Percentiles rank a stretch among this genome's conserved stretches.
Evolutionary conservation across 2,797 vertebrate genomes (phyloP).

Genomic region (Rallus crepitans): DNA sequence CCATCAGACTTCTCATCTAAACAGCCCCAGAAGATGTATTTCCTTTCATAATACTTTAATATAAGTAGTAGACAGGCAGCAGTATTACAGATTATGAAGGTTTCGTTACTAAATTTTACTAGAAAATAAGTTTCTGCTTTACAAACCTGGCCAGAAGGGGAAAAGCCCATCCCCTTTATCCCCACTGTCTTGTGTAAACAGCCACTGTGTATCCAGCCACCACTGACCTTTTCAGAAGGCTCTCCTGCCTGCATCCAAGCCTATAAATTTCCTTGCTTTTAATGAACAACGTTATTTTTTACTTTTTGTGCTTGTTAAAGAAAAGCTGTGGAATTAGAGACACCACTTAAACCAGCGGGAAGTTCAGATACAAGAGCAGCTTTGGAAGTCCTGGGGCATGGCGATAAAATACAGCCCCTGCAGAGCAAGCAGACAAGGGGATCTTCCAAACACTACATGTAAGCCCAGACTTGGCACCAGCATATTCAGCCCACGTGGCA

Average conservation of each 20-base stretch:
- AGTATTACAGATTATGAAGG: background rate
- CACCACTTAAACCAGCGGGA: background rate
- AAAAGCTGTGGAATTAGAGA: background rate
- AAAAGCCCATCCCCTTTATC: background rate
- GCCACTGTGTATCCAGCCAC: background rate
- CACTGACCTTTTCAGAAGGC: background rate
- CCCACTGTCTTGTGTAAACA: background rate
- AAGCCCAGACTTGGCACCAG: background rate
- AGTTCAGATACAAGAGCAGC: slow-evolving; percentile 2
- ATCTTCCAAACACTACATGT: background rate
- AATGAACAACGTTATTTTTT: background rate
- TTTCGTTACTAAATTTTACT: background rate
- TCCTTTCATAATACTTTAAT: slow-evolving; percentile 52
- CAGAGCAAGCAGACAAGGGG: background rate
- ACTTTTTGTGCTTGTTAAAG: background rate
- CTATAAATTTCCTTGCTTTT: background rate
- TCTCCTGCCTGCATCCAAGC: background rate
- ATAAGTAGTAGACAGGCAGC: slow-evolving; percentile 13
- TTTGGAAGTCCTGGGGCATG: background rate
- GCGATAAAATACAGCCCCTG: accelerated
- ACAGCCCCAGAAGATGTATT: background rate
- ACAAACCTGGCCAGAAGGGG: slow-evolving; percentile 28
- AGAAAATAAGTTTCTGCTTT: background rate
- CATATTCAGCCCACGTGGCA: background rate
- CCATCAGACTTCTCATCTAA: background rate